Percentiles rank a stretch among this genome's conserved stretches.
phyloP scores from a whole-genome alignment of 2,888 invertebrate genomes.

The Synanthedon vespiformis region DNA sequence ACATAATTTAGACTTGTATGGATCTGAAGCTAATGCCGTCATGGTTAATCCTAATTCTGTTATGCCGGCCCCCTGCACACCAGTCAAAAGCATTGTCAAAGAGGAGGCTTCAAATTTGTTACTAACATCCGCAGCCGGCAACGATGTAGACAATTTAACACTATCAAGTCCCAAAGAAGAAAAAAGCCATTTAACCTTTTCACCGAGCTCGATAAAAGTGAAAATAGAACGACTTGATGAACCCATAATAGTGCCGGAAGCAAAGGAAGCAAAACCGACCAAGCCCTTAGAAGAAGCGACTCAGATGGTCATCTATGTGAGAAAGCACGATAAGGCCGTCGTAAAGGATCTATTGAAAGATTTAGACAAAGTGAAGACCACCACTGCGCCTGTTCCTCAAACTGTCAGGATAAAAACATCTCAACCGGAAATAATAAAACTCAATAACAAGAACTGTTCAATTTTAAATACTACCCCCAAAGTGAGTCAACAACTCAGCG shows the following conservation, averaged over 20 bases:
- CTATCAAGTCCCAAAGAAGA: slow-evolving; percentile 74
- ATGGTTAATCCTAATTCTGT: slow-evolving; percentile 94
- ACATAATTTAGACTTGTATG: slow-evolving; percentile 76
- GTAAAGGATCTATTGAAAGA: slow-evolving; percentile 76
- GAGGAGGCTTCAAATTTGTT: slow-evolving; percentile 61
- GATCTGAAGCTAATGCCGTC: slow-evolving; percentile 79
- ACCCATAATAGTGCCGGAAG: slow-evolving; percentile 8
- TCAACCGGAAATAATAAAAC: slow-evolving; percentile 55
- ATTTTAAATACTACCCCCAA: slow-evolving; percentile 60
- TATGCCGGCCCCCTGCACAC: slow-evolving; percentile 80
- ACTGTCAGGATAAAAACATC: slow-evolving; percentile 48
- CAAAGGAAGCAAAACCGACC: slow-evolving; percentile 29
- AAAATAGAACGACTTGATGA: slow-evolving; percentile 28
- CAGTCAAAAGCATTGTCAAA: slow-evolving; percentile 54
- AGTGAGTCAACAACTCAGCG: slow-evolving; percentile 51
- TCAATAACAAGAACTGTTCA: slow-evolving; percentile 58
- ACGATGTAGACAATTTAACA: slow-evolving; percentile 44
- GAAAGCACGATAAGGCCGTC: slow-evolving; percentile 65
- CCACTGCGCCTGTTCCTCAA: slow-evolving; percentile 10
- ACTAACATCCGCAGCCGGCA: slow-evolving; percentile 50
- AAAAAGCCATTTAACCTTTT: slow-evolving; percentile 79
- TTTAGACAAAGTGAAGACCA: slow-evolving; percentile 50
- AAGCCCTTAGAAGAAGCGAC: slow-evolving; percentile 57
- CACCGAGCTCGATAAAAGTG: slow-evolving; percentile 77
- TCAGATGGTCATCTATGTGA: slow-evolving; percentile 60